Base-by-base conservation (phyloP, 2,888 invertebrate genomes). In the Lithophane ornitopus region DNA sequence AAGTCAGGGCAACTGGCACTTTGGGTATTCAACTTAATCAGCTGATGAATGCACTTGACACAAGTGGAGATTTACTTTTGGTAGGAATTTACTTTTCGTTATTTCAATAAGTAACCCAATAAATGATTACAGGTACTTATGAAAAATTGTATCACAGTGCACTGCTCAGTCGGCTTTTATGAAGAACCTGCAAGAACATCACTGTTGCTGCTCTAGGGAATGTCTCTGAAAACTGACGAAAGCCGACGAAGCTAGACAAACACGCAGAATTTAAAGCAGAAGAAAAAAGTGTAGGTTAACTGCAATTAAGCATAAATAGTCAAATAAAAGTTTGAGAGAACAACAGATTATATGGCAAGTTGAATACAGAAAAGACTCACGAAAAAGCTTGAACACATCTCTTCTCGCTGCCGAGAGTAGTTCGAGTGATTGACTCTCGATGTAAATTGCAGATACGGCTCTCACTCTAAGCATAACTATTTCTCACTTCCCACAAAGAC, bases 381-480 rank as follows among this genome's bases (percentile, higher is more conserved):
- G 92, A 73, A 93, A 92, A 58, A 92, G 86, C 87, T 91, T 94
- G 82, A 88, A 92, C 73, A 92, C 90, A 89, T 94, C 94, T 82
- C 93, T 90, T 76, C 92, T 90, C 11, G 87, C 82, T 54, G 88
- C 85, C 39, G 89, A 81, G 54, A 93, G 80, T 71, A 92, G 72
- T 82, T 93, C 93, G 67, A 93, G 85, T 26, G 91, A 89, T 85
- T 93, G 92, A 75, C 92, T 89, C 87, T 94, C 94, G 71, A 91
- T 82, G 82, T 88, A 93, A 78, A 93, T 87, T 66, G 90, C 90
- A 63, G 94, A 92, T 76, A 94, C 92, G 54, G 93, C 94, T 89
- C 94, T 91, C 78, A 94, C 93, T 89, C 94, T 91, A 73, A 94
- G 89, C 94, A 95, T 94, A 74, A 78, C 91, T 74, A 84, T 80